Evolutionary conservation across 2,797 vertebrate genomes (phyloP).

Genomic region (Thaleichthys pacificus): DNA sequence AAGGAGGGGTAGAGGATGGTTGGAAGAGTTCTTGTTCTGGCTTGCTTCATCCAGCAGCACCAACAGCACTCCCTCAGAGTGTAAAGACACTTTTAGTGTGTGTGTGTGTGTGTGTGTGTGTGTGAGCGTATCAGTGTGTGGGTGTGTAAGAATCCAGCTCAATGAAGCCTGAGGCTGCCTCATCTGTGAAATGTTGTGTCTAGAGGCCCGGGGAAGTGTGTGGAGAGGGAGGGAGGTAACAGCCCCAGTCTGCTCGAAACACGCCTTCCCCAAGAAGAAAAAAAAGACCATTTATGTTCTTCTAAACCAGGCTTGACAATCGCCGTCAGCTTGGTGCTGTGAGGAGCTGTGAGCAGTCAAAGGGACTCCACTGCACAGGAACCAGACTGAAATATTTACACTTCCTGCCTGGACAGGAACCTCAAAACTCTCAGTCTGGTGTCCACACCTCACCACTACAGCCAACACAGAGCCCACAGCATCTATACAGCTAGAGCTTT

Average conservation of each 20-base stretch:
- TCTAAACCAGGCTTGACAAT: not conserved
- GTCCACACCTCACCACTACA: not conserved
- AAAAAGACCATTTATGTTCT: not conserved
- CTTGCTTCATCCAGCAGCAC: too few species aligned
- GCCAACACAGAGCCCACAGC: not conserved
- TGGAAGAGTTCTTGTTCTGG: too few species aligned
- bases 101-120: too few species aligned
- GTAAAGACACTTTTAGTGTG: too few species aligned
- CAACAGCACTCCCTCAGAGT: too few species aligned
- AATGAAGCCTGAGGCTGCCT: not conserved
- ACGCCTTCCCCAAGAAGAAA: not conserved
- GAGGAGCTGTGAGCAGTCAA: not conserved
- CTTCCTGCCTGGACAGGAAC: not conserved
- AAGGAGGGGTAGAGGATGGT: too few species aligned
- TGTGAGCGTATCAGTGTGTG: not conserved
- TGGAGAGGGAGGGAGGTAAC: constrained; percentile 17
- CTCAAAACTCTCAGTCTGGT: not conserved
- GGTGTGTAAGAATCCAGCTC: not conserved
- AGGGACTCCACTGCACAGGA: not conserved
- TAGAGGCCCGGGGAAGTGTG: constrained; percentile 4
- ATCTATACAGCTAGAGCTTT: not conserved
- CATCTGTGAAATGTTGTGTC: not conserved
- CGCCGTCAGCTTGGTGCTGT: not conserved
- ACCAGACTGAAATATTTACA: constrained; percentile 15
- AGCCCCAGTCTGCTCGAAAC: not conserved